These are phyloP conservation scores for Megalops cyprinoides DNA, from an alignment of 2,797 vertebrate species.

Conservation along the genomic window DNA sequence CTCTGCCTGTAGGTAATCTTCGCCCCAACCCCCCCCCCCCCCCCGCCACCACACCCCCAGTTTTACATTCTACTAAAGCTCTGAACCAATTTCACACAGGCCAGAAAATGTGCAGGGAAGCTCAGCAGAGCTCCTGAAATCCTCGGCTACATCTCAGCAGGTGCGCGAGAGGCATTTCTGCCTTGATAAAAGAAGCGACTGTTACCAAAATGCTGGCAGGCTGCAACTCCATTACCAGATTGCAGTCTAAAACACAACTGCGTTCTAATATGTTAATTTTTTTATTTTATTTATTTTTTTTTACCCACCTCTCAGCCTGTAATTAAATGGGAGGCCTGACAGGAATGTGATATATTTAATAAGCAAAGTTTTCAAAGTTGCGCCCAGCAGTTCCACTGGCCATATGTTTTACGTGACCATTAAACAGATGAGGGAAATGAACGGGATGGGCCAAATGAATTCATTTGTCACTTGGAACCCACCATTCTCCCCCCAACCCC, in stretches of 20 bases:
- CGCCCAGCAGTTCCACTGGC: slow-evolving; percentile 34
- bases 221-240: slow-evolving; percentile 40
- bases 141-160: slow-evolving; percentile 54
- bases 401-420: slow-evolving; percentile 47
- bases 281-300: too few species aligned
- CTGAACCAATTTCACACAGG: slow-evolving; percentile 65
- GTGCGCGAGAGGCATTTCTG: slow-evolving; percentile 31
- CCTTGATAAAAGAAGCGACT: not conserved
- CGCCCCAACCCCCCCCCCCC: not conserved
- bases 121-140: slow-evolving; percentile 66
- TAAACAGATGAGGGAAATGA: slow-evolving; percentile 54
- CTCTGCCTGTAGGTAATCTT: slow-evolving; percentile 63
- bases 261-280: slow-evolving; percentile 36
- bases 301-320: slow-evolving; percentile 18
- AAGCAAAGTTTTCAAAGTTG: slow-evolving; percentile 49
- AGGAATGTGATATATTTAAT: slow-evolving; percentile 45
- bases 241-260: slow-evolving; percentile 37
- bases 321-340: slow-evolving; percentile 40
- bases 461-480: slow-evolving; percentile 54
- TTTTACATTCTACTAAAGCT: slow-evolving; percentile 61
- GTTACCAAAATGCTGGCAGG: slow-evolving; percentile 27
- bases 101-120: slow-evolving; percentile 50
- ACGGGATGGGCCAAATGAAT: slow-evolving; percentile 49
- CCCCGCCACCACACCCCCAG: not conserved
- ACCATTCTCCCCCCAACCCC: slow-evolving; percentile 35